phyloP scores from a whole-genome alignment of 2,888 invertebrate genomes.

The Campopleginae sp. region DNA sequence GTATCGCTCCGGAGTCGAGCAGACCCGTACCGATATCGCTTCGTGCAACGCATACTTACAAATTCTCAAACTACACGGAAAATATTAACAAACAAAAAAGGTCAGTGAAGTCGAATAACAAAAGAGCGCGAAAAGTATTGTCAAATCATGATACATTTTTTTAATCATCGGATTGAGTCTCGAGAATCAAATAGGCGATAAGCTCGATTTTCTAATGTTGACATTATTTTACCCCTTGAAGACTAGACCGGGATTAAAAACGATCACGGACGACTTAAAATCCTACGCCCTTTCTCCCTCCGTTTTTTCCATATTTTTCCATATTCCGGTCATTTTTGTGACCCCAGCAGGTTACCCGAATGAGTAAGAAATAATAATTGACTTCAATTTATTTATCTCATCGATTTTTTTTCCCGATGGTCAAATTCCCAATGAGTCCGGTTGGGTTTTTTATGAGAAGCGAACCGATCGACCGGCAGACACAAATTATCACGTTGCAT shows the following conservation, averaged over 20 bases:
- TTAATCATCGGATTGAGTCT: not conserved
- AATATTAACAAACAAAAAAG: not conserved
- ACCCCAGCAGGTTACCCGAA: too few relatives aligned
- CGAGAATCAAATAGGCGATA: not conserved
- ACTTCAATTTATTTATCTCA: too few relatives aligned
- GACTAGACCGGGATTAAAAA: not conserved
- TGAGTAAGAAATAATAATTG: too few relatives aligned
- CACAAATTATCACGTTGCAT: not conserved
- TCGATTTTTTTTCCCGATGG: not conserved
- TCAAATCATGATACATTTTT: not conserved
- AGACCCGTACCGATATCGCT: conserved; percentile 76
- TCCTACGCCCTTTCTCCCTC: too few relatives aligned
- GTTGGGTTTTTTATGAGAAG: not conserved
- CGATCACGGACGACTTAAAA: not conserved
- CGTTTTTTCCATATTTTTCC: too few relatives aligned
- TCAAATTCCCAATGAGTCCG: not conserved
- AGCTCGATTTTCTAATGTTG: not conserved
- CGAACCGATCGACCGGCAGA: not conserved
- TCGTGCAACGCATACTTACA: conserved; percentile 69
- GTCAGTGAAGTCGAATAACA: not conserved
- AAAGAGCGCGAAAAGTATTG: conserved; percentile 17
- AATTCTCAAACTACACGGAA: conserved; percentile 52
- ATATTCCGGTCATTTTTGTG: too few relatives aligned
- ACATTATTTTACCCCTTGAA: not conserved
- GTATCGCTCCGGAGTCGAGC: conserved; percentile 77